These are phyloP conservation scores for Lepidotrigona ventralis DNA, from an alignment of 1,140 invertebrate genomes.

Conservation along the genomic window DNA sequence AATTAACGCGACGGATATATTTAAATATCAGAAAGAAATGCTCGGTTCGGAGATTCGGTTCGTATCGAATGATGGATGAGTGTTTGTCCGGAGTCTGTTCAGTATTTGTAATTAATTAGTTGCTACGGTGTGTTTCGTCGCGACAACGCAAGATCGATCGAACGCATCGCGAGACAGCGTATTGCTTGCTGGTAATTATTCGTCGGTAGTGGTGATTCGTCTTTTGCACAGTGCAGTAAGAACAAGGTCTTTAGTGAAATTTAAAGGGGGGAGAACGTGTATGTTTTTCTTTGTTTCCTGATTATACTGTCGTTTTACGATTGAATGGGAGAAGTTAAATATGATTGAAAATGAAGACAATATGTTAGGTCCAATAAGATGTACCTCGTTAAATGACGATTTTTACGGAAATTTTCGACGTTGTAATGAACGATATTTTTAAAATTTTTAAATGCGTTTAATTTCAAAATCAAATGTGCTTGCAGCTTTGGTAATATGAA, in stretches of 20 bases:
- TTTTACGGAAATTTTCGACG: background rate
- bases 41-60: background rate
- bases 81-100: too few relatives aligned
- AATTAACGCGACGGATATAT: background rate
- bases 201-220: background rate
- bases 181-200: background rate
- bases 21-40: background rate
- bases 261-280: too few relatives aligned
- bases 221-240: background rate
- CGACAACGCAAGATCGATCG: slow-evolving; percentile 17
- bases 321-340: background rate
- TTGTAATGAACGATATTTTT: fast-evolving
- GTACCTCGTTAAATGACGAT: too few relatives aligned
- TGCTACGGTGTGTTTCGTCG: background rate
- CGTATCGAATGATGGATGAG: slow-evolving; percentile 19
- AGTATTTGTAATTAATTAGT: slow-evolving; percentile 17
- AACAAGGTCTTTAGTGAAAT: background rate
- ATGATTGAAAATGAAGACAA: too few relatives aligned
- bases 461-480: too few relatives aligned
- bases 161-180: background rate
- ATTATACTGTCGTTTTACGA: too few relatives aligned
- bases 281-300: too few relatives aligned
- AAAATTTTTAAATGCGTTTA: too few relatives aligned
- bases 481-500: too few relatives aligned
- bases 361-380: too few relatives aligned